Percentiles rank a stretch among this genome's conserved stretches.
These are phyloP conservation scores for Hipposideros armiger DNA, from an alignment of 2,113 vertebrate species.

Conservation along the genomic window DNA sequence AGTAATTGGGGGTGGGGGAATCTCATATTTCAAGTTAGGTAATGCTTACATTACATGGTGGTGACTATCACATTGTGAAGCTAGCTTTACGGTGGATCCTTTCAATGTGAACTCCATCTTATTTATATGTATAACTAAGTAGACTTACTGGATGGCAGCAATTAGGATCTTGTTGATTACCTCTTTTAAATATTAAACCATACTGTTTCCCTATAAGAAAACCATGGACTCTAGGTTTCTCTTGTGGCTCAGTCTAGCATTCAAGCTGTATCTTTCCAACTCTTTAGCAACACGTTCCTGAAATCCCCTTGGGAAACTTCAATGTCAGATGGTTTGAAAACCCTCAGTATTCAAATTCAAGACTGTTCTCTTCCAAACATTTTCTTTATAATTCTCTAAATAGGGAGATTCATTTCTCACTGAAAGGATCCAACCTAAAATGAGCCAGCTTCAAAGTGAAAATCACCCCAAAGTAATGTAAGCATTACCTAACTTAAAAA, in stretches of 20 bases:
- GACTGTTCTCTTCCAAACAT: background rate
- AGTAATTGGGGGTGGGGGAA: background rate
- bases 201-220: background rate
- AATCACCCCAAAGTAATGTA: background rate
- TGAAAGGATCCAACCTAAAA: background rate
- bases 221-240: background rate
- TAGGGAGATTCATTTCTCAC: background rate
- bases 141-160: background rate
- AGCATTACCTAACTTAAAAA: background rate
- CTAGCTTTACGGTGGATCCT: background rate
- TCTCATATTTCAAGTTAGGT: background rate
- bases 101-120: background rate
- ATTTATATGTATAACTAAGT: background rate
- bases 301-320: background rate
- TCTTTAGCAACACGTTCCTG: background rate
- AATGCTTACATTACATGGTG: background rate
- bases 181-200: background rate
- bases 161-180: background rate
- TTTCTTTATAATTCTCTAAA: background rate
- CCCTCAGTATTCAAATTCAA: background rate
- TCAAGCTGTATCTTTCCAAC: background rate
- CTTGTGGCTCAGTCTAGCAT: background rate
- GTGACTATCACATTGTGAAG: background rate
- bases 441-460: constrained; percentile 1
- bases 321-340: background rate